Base-by-base conservation (phyloP, 2,888 invertebrate genomes). In the Metopia argyrocephala region DNA sequence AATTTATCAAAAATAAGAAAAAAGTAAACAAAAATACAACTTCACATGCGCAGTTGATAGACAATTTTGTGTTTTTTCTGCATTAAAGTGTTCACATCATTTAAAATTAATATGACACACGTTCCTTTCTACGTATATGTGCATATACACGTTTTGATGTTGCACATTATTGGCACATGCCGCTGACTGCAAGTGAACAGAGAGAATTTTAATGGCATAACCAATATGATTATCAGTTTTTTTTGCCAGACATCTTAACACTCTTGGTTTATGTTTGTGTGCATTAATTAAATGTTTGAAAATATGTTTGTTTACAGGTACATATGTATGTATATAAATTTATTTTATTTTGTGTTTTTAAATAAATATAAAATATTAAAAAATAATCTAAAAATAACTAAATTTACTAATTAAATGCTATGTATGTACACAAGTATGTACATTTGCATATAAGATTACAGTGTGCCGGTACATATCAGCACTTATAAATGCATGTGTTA, bases 351-450 rank as follows among this genome's bases (percentile, higher is more conserved):
- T 74, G 25, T 12, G 12, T 38, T 38, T 38, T 38, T 38, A 15
- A 12, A 38, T 9, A 38, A 38, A 38, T n/a, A 70, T 70, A 65
- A 52, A 50, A 50, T 50, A 70, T 70, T 65, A 50, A 65, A 70
- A 78, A 59, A 66, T 71, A 78, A 66, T 78, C 65, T 81, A 74
- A 59, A 76, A 73, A 73, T 73, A 76, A 70, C 69, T 61, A 78
- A 61, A 74, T 69, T 65, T 74, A 74, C 65, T 81, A 78, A 81
- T 78, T 81, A 59, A 59, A 74, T 69, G 78, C 54, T 78, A 12
- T 31, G 12, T 12, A 38, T 38, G 12, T 1, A 12, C 12, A 1
- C 15, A 38, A 12, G 38, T 38, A 38, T 38, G 15, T 38, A 15
- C 15, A 38, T 38, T 1, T 38, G 9, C 12, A 31, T 6, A 31